These are phyloP conservation scores for Ruditapes philippinarum DNA, from an alignment of 1,140 invertebrate genomes.

Conservation along the genomic window DNA sequence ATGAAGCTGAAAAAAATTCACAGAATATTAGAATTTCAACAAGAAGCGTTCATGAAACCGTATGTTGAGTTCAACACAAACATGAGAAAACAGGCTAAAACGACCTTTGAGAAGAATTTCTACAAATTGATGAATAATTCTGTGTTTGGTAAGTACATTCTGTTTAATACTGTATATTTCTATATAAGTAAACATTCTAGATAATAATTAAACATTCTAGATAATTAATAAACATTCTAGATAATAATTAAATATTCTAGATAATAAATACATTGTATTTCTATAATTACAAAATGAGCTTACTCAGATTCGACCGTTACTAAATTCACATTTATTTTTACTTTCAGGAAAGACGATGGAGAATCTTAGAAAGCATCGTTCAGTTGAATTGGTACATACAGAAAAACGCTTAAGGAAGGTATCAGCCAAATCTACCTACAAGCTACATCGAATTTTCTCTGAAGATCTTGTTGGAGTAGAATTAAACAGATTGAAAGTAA, in stretches of 20 bases:
- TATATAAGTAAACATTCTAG: background rate
- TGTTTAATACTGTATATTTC: background rate
- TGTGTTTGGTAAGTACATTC: conserved; percentile 26
- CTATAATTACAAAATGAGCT: background rate
- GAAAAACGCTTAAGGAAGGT: conserved; percentile 28
- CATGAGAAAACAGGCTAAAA: conserved; percentile 82
- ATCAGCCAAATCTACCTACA: conserved; percentile 56
- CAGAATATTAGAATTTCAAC: conserved; percentile 62
- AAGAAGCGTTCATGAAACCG: conserved; percentile 63
- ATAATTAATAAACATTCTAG: background rate
- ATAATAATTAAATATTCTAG: background rate
- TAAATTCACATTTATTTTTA: background rate
- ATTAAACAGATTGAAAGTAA: conserved; percentile 48
- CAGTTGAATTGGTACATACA: conserved; percentile 44
- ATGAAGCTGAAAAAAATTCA: conserved; percentile 72
- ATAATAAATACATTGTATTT: background rate
- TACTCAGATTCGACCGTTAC: background rate
- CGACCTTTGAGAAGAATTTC: conserved; percentile 85
- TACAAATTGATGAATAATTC: conserved; percentile 53
- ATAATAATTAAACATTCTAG: background rate
- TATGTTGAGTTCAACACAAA: conserved; percentile 74
- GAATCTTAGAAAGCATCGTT: conserved; percentile 29
- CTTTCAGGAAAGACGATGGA: conserved; percentile 54
- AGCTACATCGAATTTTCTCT: conserved; percentile 36
- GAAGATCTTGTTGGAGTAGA: conserved; percentile 68